Base-by-base conservation (phyloP, 1,140 invertebrate genomes). In the Sarcophaga bullata region DNA sequence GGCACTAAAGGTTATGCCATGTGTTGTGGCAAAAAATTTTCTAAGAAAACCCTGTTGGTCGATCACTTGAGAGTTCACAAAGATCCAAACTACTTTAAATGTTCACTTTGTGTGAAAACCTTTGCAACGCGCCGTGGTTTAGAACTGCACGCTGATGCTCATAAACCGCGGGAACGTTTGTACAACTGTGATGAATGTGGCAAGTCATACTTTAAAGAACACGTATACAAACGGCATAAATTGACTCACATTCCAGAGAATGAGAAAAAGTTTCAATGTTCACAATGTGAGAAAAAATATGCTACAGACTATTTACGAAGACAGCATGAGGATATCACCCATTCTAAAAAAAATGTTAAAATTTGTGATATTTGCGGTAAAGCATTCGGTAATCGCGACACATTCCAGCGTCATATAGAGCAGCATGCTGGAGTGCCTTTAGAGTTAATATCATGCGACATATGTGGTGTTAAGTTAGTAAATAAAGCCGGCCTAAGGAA, bases 341-440 rank as follows among this genome's bases (percentile, higher is more conserved):
- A 90, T 47, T 73, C 87, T n/a, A 68, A 19, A 8, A 68, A 68
- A 68, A 88, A 88, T 81, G 85, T 85, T n/a, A 89, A 89, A 81
- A 88, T 90, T 47, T 90, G 88, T 54, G 88, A 90, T 54, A 85
- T 89, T 6, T 90, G 88, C 9, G 88, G 88, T 0, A 90, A 90
- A 49, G 85, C 86, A 3, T 84, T 89, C 25, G 80, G 85, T 0
- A 86, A 87, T 0, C 81, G 84, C 0, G 86, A 86, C 52, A 85
- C 86, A 5, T 81, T 90, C 49, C 83, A 37, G 47, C 83, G 87
- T 3, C 88, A 90, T 81, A 80, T 86, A 80, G 86, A 88, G 17
- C 86, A 89, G 62, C 83, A 84, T 8, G 85, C 86, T 0, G 83
- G 82, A 0, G 84, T 83, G 0, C 85, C 84, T 3, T 9, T 48